Evolutionary conservation across 2,888 invertebrate genomes (phyloP).

Genomic region (Cancer borealis): DNA sequence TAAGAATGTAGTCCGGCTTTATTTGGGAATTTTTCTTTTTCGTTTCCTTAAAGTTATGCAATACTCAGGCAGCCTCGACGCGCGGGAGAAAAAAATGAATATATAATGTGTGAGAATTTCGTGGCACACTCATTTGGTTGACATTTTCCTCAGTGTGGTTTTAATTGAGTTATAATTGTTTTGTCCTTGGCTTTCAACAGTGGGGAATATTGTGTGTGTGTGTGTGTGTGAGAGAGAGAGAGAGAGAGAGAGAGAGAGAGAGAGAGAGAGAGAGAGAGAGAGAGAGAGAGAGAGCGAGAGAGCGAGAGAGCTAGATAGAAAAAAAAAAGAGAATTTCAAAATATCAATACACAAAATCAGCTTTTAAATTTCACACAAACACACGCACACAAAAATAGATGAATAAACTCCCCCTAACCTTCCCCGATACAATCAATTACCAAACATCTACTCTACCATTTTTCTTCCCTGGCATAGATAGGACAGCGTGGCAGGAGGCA

Average conservation of each 20-base stretch:
- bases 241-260: slow-evolving; percentile 49
- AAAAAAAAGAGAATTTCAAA: slow-evolving; percentile 88
- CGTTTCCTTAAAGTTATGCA: neutral
- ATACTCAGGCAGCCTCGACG: neutral
- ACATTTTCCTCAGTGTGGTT: neutral
- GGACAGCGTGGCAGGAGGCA: too few species aligned
- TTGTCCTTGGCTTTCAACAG: neutral
- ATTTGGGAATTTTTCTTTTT: neutral
- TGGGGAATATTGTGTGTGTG: neutral
- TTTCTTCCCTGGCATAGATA: neutral
- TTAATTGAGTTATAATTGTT: neutral
- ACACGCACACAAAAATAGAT: neutral
- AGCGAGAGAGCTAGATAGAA: slow-evolving; percentile 81
- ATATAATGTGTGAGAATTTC: neutral
- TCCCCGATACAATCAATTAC: neutral
- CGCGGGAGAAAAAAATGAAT: neutral
- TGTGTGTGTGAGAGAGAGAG: neutral
- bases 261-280: slow-evolving; percentile 50
- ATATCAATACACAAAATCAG: neutral
- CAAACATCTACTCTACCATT: neutral
- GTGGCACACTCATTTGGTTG: neutral
- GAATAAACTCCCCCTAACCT: neutral
- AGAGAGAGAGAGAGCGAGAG: slow-evolving; percentile 51
- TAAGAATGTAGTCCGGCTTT: neutral
- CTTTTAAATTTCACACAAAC: neutral